Percentiles rank a stretch among this genome's conserved stretches.
Evolutionary conservation across 1,140 invertebrate genomes (phyloP).

Genomic region (Drosophila tsacasi): DNA sequence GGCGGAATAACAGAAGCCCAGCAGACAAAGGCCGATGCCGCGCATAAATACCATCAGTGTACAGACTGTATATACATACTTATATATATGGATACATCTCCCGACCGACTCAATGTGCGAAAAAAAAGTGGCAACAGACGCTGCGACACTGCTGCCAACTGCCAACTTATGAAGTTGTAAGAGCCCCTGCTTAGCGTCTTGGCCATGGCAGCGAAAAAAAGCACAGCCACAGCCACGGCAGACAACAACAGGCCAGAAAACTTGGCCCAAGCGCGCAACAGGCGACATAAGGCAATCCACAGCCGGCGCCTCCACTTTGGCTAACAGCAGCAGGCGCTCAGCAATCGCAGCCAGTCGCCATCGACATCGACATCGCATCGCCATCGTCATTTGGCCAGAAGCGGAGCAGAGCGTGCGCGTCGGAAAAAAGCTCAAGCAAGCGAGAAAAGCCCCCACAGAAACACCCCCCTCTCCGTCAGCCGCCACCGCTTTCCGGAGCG

Average conservation of each 20-base stretch:
- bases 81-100: constrained; percentile 6
- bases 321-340: constrained; percentile 71
- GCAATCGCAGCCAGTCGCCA: constrained; percentile 32
- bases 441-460: constrained; percentile 43
- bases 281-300: constrained; percentile 40
- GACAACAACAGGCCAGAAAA: constrained; percentile 8
- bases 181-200: constrained; percentile 64
- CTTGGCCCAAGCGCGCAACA: constrained; percentile 67
- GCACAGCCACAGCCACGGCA: neutral
- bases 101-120: constrained; percentile 40
- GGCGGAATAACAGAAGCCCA: constrained; percentile 68
- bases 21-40: constrained; percentile 44
- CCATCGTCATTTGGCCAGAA: constrained; percentile 14
- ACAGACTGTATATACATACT: neutral
- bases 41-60: constrained; percentile 6
- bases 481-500: constrained; percentile 1
- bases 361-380: constrained; percentile 10
- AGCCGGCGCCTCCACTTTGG: constrained; percentile 68
- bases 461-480: neutral
- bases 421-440: constrained; percentile 38
- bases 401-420: constrained; percentile 30
- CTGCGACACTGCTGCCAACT: constrained; percentile 44
- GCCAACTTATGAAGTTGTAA: constrained; percentile 75
- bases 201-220: constrained; percentile 56
- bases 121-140: constrained; percentile 53